Evolutionary conservation across 2,113 vertebrate genomes (phyloP), one percentile per base, ranked within the genome.

Genomic region (Apus apus): DNA sequence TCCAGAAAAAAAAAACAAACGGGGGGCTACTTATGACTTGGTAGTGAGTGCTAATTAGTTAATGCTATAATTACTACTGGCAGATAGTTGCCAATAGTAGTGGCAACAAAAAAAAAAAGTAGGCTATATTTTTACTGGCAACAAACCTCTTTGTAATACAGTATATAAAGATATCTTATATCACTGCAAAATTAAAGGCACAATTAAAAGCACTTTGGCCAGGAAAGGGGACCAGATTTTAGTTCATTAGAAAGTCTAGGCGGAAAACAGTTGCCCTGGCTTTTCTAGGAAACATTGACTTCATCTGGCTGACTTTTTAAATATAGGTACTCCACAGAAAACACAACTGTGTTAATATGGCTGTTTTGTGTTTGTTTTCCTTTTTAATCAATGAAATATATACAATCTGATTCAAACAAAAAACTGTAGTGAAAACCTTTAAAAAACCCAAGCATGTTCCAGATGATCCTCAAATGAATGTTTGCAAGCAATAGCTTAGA

Each of bases 241-340:
- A 76, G 13, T 27, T 93, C 50, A 64, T 81, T 51, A 64, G 9
- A 51, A 84, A 74, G 48, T n/a, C 18, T n/a, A 58, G 1, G 9
- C 65, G 58, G 70, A 27, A 91, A 72, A 90, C 85, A 50, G 7
- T n/a, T 82, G 14, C 19, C 23, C 11, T 53, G 40, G 3, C 34
- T 87, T 91, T 91, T 80, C 62, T 36, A 73, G 54, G 90, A 94
- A 93, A 73, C 32, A 74, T 1, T 95, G 48, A 85, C 54, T 94
- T 94, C n/a, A 89, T 79, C 40, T 79, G 53, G 15, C 61, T 83
- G 78, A 61, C 36, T 90, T 84, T 51, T 12, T 11, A 88, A 79
- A 91, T 70, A 91, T 46, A 96, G 43, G 65, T 67, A 86, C 22
- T 77, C 3, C 17, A 56, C 7, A 64, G 65, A 89, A 94, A 89